Base-by-base conservation (phyloP, 2,888 invertebrate species). In the Ophion obscuratus region DNA sequence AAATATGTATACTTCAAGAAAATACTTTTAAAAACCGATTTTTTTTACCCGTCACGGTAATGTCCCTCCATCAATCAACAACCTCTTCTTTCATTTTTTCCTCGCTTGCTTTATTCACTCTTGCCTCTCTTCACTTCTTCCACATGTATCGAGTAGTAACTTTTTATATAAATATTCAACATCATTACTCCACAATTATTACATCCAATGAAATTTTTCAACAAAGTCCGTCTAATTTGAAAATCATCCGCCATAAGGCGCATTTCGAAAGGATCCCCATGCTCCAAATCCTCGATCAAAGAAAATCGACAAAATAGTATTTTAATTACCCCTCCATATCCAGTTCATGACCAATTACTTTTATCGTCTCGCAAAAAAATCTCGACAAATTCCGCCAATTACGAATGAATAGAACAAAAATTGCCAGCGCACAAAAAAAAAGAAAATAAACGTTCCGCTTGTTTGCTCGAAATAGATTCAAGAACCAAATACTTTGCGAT, bases 401-500 rank as follows among this genome's bases (percentile, higher is more conserved):
- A 53, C 53, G 53, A 14, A 53, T 5, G 53, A 53, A 53, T 53
- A 4, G 17, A 53, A 14, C 17, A 53, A 17, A 14, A 53, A 53
- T 53, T 14, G 14, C 53, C 24, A 24, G 59, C 20, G 9, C n/a
- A 61, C 31, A 10, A 20, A 2, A 53, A 70, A 53, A 17, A 20
- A 1, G 2, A 36, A 73, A 31, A 59, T 14, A 11, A 31, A 66
- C 11, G 11, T 17, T 31, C 14, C 4, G 53, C 17, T 66, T 77
- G 3, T 57, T 17, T 61, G 79, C 57, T 94, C 83, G 91, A 20
- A 31, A 92, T 86, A 95, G 96, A 92, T 96, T 96, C 95, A 96
- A 97, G 95, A 98, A 98, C 95, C 98, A 98, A 94, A 98, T 98
- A 94, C 97, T 98, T 95, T 98, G 98, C 96, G 98, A 98, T 95